phyloP scores from a whole-genome alignment of 2,113 vertebrate genomes.

The Motacilla alba region DNA sequence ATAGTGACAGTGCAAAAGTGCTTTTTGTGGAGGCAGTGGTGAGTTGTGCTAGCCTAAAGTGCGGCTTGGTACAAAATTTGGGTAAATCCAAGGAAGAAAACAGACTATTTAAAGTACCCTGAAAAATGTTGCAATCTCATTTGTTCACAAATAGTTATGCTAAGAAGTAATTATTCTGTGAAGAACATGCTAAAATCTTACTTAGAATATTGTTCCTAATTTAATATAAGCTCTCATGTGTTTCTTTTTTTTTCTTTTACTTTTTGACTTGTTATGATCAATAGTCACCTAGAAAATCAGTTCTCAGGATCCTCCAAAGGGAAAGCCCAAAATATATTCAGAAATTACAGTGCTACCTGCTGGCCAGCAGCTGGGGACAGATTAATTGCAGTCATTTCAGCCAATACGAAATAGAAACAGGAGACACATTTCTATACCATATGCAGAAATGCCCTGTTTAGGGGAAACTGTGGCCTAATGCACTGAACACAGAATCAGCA shows the following conservation, averaged over 20 bases:
- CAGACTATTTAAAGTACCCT: neutral
- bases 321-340: neutral
- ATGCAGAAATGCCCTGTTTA: neutral
- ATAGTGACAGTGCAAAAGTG: neutral
- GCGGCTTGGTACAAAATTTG: neutral
- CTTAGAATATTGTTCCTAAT: neutral
- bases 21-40: neutral
- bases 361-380: neutral
- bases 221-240: neutral
- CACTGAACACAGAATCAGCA: neutral
- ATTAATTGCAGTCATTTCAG: neutral
- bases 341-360: neutral
- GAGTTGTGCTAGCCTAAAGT: neutral
- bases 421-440: neutral
- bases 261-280: neutral
- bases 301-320: neutral
- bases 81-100: neutral
- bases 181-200: neutral
- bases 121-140: neutral
- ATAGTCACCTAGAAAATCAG: neutral
- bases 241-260: neutral
- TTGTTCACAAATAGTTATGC: neutral
- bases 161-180: neutral
- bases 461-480: conserved; percentile 4
- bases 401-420: neutral